A percentile compares a stretch with the other conserved stretches of the same genome.
Conservation (phyloP, 2,888 invertebrate genomes). For the Cosmorhoe ocellata region DNA sequence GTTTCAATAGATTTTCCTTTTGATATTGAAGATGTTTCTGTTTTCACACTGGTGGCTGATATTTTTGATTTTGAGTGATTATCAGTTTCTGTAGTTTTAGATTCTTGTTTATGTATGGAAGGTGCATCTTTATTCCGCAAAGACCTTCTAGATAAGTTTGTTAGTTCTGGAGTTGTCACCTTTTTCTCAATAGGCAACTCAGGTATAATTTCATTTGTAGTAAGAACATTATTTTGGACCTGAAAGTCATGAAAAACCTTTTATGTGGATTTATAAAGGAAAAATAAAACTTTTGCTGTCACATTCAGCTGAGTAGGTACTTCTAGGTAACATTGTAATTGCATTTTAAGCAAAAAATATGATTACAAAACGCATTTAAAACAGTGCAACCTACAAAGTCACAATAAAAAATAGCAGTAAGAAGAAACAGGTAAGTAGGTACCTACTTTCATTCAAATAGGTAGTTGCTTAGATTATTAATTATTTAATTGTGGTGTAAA, state of each 20-base stretch:
- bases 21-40: background rate
- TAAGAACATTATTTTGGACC: background rate
- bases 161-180: background rate
- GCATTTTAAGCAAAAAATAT: no score
- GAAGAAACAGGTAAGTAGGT: no score
- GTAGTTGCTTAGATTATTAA: no score
- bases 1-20: conserved; percentile 1
- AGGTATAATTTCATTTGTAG: background rate
- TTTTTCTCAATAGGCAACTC: background rate
- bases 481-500: no score
- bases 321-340: no score
- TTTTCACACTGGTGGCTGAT: background rate
- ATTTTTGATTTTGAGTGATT: background rate
- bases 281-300: background rate
- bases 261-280: no score
- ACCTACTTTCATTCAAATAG: no score
- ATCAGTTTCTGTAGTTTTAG: background rate
- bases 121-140: background rate
- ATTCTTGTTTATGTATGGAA: background rate
- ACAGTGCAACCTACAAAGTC: no score
- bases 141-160: conserved; percentile 3
- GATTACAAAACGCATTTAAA: no score
- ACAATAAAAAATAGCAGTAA: no score
- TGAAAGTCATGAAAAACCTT: conserved; percentile 1
- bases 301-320: no score